phyloP scores from a whole-genome alignment of 2,797 vertebrate genomes.

The Pagetopsis macropterus region DNA sequence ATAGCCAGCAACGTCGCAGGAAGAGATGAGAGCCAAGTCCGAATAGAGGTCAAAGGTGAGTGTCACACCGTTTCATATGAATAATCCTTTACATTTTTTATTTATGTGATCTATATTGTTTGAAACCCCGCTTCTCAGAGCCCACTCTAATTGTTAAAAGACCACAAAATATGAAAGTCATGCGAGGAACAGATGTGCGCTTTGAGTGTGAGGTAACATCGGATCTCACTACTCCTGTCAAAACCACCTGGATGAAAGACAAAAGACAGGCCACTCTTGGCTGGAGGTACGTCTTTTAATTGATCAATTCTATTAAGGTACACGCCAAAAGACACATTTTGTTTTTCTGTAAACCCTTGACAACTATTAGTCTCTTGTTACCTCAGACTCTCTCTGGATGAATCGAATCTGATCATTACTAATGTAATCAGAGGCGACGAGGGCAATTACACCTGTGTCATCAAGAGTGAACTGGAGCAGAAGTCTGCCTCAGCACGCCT shows the following conservation, averaged over 20 bases:
- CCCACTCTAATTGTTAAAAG: constrained; percentile 89
- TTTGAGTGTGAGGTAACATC: constrained; percentile 90
- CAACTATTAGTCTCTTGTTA: background rate
- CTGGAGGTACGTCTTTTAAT: constrained; percentile 84
- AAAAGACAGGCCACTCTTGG: constrained; percentile 84
- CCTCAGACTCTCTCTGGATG: constrained; percentile 91
- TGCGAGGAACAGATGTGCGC: constrained; percentile 87
- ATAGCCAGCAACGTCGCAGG: constrained; percentile 94
- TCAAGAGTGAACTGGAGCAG: constrained; percentile 93
- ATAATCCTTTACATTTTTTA: background rate
- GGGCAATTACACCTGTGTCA: constrained; percentile 92
- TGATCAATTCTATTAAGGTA: background rate
- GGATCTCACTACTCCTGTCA: constrained; percentile 86
- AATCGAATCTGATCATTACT: constrained; percentile 91
- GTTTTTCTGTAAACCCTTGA: background rate
- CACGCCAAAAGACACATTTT: background rate
- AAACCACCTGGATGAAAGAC: constrained; percentile 92
- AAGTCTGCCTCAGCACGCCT: constrained; percentile 92
- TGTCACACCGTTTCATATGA: background rate
- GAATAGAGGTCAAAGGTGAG: constrained; percentile 97
- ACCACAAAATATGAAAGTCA: constrained; percentile 88
- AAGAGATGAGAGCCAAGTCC: constrained; percentile 90
- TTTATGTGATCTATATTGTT: background rate
- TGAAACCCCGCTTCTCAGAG: constrained; percentile 76
- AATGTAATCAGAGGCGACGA: constrained; percentile 91